Base-by-base conservation (phyloP, 2,113 vertebrate genomes). In the Haemorhous mexicanus region DNA sequence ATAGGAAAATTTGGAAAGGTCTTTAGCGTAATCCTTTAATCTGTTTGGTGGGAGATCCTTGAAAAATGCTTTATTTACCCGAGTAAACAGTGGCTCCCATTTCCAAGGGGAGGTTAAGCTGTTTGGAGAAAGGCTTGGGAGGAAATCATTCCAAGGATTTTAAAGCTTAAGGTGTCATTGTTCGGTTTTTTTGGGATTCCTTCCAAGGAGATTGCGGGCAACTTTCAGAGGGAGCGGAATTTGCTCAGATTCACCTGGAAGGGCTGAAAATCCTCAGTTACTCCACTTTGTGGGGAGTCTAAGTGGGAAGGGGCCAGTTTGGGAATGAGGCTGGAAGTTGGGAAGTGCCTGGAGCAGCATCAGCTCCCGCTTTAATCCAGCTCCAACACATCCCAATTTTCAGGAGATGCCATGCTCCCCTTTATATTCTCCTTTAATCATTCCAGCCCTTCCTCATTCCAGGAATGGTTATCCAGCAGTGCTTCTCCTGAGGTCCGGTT, bases 61-160 rank as follows among this genome's bases (percentile, higher is more conserved):
- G 89, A 63, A 93, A 96, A 96, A 95, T 94, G 74, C 95, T 95
- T 97, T 97, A 87, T 97, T 98, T 98, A 91, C 98, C 94, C 80
- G 95, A 98, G 98, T 96, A 98, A 96, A 95, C 88, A 96, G 92
- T 93, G 84, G 96, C 97, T 97, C 95, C 92, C 96, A 96, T 98
- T 98, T 98, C 98, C 98, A 98, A 97, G 41, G 76, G 97, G 96
- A 96, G 93, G 98, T 98, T 98, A 98, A 97, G 98, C 98, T 99
- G 98, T 99, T 99, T 98, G 94, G 94, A 95, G 98, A 98, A 98
- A 97, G 95, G 97, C 96, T 98, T 97, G 98, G 97, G 97, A 97
- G 97, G 97, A 98, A 97, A 97, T 96, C 63, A 96, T 98, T 97
- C 97, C 94, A 98, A 98, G 97, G 94, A 68, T 90, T 98, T 98